phyloP scores from a whole-genome alignment of 2,797 vertebrate species.

The Pangasius macronema region DNA sequence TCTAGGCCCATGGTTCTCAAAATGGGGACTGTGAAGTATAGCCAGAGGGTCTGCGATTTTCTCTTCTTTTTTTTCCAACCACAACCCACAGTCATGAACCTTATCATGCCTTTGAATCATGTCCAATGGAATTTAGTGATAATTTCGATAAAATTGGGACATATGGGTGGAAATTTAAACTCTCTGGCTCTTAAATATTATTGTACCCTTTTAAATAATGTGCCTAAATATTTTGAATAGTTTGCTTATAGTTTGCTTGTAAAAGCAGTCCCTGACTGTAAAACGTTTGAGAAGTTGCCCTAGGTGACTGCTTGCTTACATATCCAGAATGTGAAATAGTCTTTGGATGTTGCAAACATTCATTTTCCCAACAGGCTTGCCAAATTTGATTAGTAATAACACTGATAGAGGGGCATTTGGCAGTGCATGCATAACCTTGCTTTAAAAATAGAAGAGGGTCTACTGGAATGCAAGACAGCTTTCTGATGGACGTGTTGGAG shows the following conservation, averaged over 20 bases:
- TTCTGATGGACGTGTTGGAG: neutral
- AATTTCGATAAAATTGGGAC: neutral
- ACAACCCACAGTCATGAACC: neutral
- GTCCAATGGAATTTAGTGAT: neutral
- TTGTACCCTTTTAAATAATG: neutral
- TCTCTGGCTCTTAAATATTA: neutral
- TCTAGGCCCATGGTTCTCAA: neutral
- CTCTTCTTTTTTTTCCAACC: neutral
- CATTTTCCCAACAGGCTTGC: conserved; percentile 12
- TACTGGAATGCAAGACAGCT: neutral
- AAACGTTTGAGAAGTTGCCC: neutral
- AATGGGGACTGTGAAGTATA: neutral
- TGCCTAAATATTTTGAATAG: neutral
- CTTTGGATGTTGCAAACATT: conserved; percentile 1
- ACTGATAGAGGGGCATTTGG: conserved; percentile 2
- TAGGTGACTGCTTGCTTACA: neutral
- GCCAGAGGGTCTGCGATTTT: neutral
- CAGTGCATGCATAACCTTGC: neutral
- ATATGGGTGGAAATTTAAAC: neutral
- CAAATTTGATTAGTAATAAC: conserved; percentile 13
- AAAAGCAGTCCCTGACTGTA: neutral
- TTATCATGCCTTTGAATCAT: neutral
- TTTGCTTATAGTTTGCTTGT: neutral
- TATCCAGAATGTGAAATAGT: neutral
- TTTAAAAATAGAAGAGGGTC: conserved; percentile 13